Evolutionary conservation across 2,888 invertebrate genomes (phyloP).

Genomic region (Tridacna gigas): DNA sequence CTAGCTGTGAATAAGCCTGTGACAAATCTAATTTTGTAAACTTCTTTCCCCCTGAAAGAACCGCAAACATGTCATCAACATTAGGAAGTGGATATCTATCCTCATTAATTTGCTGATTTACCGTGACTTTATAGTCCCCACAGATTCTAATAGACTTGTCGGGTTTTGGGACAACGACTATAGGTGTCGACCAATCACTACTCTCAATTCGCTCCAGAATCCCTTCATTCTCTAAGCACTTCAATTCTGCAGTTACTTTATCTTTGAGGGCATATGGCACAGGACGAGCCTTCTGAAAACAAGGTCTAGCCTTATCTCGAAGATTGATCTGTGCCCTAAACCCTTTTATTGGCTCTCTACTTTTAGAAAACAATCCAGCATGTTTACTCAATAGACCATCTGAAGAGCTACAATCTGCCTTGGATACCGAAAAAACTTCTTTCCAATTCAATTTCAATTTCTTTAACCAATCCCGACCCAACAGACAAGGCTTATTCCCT

Average conservation of each 20-base stretch:
- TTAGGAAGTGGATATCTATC: background rate
- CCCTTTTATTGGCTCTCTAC: conserved; percentile 2
- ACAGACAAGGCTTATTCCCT: conserved; percentile 13
- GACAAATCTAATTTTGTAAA: background rate
- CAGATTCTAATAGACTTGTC: background rate
- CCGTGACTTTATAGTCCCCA: background rate
- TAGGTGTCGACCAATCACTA: background rate
- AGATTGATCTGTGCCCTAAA: conserved; percentile 24
- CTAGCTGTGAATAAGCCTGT: background rate
- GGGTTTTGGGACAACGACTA: background rate
- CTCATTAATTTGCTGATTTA: conserved; percentile 2
- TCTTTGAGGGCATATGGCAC: background rate
- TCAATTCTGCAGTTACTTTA: background rate
- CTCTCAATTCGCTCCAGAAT: background rate
- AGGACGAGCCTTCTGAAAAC: background rate
- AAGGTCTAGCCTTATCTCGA: conserved; percentile 1
- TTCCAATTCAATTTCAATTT: conserved; percentile 22
- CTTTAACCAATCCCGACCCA: conserved; percentile 30
- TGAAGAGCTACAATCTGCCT: background rate
- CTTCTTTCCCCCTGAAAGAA: background rate
- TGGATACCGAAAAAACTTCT: background rate
- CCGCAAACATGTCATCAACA: background rate
- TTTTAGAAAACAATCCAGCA: background rate
- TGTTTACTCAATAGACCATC: conserved; percentile 7
- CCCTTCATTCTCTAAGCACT: background rate